phyloP scores from a whole-genome alignment of 2,113 vertebrate species.

The Pterocles burchelli region DNA sequence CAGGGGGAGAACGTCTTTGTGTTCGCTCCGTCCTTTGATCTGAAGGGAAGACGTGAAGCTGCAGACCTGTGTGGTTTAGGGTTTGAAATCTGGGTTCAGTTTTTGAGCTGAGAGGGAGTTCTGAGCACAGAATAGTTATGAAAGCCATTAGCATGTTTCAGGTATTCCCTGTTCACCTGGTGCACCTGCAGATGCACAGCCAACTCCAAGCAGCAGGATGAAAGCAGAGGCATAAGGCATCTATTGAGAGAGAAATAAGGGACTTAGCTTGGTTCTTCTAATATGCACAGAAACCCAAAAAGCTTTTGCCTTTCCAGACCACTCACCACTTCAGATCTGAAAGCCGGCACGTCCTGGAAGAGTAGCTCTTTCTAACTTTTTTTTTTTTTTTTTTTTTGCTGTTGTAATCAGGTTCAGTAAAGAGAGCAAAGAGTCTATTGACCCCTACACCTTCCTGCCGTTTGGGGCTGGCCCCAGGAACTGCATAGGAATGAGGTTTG shows the following conservation, averaged over 20 bases:
- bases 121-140: background rate
- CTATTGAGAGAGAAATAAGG: background rate
- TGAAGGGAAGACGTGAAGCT: slow-evolving; percentile 11
- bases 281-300: background rate
- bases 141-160: slow-evolving; percentile 2
- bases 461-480: slow-evolving; percentile 85
- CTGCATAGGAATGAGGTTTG: slow-evolving; percentile 85
- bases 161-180: background rate
- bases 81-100: slow-evolving; percentile 37
- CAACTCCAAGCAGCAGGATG: background rate
- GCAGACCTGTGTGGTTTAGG: slow-evolving; percentile 20
- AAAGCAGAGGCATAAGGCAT: background rate
- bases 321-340: background rate
- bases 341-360: background rate
- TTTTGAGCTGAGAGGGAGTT: slow-evolving; percentile 30
- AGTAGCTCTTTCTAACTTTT: background rate
- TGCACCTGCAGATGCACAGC: background rate
- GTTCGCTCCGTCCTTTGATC: background rate
- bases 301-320: background rate
- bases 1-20: slow-evolving; percentile 29
- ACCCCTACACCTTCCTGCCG: slow-evolving; percentile 79
- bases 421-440: slow-evolving; percentile 68
- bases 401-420: slow-evolving; percentile 77
- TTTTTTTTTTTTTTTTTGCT: background rate
- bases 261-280: background rate